A percentile compares a stretch with the other conserved stretches of the same genome.
These are phyloP conservation scores for Corythoichthys intestinalis DNA, from an alignment of 2,113 vertebrate species.

Conservation along the genomic window DNA sequence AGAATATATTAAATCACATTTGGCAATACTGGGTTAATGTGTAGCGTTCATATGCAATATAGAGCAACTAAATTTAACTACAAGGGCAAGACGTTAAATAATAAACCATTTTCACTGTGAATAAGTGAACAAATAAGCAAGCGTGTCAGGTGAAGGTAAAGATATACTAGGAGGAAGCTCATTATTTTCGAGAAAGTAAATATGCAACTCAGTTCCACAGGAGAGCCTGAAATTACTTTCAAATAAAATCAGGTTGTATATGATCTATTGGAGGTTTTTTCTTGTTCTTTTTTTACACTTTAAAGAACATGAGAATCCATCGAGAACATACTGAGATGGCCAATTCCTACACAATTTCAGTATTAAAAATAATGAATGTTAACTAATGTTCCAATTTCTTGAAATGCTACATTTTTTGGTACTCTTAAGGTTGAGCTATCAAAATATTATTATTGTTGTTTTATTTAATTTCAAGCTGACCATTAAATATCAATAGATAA, in stretches of 20 bases:
- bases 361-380: no score
- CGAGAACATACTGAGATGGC: no score
- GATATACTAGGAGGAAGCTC: neutral
- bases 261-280: neutral
- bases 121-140: slow-evolving; percentile 25
- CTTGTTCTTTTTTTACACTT: neutral
- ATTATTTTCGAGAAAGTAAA: neutral
- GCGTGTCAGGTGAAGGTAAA: slow-evolving; percentile 8
- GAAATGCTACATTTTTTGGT: no score
- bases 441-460: no score
- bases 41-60: slow-evolving; percentile 6
- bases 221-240: slow-evolving; percentile 11
- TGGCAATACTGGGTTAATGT: slow-evolving; percentile 25
- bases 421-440: no score
- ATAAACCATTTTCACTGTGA: slow-evolving; percentile 13
- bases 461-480: no score
- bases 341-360: no score
- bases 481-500: no score
- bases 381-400: no score
- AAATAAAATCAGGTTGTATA: neutral
- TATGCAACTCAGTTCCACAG: slow-evolving; percentile 7
- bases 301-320: no score
- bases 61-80: slow-evolving; percentile 16
- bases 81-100: neutral
- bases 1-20: slow-evolving; percentile 28